A percentile compares a stretch with the other conserved stretches of the same genome.
Evolutionary conservation across 2,888 invertebrate species (phyloP).

Genomic region (Ceriagrion tenellum): DNA sequence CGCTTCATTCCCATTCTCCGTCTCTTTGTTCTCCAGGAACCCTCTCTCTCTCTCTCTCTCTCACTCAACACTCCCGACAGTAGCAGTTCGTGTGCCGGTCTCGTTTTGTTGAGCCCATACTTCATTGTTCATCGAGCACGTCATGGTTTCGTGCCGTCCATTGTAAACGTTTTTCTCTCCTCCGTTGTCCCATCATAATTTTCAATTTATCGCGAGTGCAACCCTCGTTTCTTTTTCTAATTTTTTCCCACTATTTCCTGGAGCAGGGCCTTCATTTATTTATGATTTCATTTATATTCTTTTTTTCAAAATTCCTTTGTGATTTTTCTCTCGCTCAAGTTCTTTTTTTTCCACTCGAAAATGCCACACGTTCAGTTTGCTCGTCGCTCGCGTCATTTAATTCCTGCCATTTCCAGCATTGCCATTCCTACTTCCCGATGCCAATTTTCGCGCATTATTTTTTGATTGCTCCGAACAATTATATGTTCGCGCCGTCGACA

Average conservation of each 20-base stretch:
- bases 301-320: neutral
- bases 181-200: neutral
- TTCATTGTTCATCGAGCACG: conserved; percentile 4
- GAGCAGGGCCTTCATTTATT: neutral
- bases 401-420: neutral
- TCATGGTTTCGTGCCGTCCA: neutral
- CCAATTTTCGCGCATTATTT: neutral
- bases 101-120: neutral
- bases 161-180: neutral
- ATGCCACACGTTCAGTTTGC: neutral
- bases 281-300: neutral
- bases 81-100: neutral
- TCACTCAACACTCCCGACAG: neutral
- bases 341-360: neutral
- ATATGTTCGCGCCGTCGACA: neutral
- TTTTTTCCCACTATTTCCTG: too few species aligned
- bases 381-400: neutral
- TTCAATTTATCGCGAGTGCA: conserved; percentile 1
- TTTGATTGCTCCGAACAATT: neutral
- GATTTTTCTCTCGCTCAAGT: neutral
- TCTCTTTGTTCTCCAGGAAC: neutral
- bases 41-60: too few species aligned
- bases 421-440: neutral
- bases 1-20: neutral
- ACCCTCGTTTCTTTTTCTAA: neutral